Evolutionary conservation across 2,888 invertebrate genomes (phyloP).

Genomic region (Ophion slaviceki): DNA sequence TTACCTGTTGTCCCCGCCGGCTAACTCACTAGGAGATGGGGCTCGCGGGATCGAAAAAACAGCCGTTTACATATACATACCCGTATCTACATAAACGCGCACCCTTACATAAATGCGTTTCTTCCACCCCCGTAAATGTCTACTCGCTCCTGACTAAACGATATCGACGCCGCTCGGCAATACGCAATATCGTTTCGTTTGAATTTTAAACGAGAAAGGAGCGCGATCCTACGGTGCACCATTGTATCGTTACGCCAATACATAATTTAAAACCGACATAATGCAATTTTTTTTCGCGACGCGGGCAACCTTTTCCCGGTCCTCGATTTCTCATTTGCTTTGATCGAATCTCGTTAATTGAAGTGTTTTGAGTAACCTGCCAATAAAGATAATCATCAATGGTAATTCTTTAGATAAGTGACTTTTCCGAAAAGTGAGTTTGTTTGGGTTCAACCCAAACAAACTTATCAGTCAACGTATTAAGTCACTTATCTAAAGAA

Average conservation of each 20-base stretch:
- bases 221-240: background rate
- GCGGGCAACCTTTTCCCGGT: background rate
- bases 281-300: background rate
- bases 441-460: too few relatives aligned
- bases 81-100: background rate
- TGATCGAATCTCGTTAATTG: background rate
- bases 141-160: constrained; percentile 52
- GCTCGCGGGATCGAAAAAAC: background rate
- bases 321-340: background rate
- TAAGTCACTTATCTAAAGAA: too few relatives aligned
- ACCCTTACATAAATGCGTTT: background rate
- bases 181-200: constrained; percentile 43
- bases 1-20: constrained; percentile 61
- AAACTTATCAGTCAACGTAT: too few relatives aligned
- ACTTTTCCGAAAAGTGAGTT: too few relatives aligned
- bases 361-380: background rate
- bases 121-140: constrained; percentile 69
- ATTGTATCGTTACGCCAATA: constrained; percentile 34
- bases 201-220: constrained; percentile 54
- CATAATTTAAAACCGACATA: constrained; percentile 32
- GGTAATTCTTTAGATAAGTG: too few relatives aligned
- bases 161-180: constrained; percentile 33
- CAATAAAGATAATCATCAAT: background rate
- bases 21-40: constrained; percentile 39
- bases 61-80: background rate